These are phyloP conservation scores for Mesocentrotus franciscanus DNA, from an alignment of 53 echinoderm and acorn worm species.

Conservation along the genomic window DNA sequence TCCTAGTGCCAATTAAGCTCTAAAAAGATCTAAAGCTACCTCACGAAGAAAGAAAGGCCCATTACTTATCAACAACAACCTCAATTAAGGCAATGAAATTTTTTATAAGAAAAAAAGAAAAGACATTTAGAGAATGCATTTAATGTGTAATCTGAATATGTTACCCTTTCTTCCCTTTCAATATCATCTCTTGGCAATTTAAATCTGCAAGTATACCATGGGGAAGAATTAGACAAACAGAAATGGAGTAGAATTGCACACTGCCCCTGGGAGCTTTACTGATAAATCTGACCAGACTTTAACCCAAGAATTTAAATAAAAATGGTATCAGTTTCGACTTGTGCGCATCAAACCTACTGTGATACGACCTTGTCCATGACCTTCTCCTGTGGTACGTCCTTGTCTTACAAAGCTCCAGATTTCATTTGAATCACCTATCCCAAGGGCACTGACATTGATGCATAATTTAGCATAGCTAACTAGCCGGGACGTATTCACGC, in stretches of 20 bases:
- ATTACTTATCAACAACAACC: not conserved
- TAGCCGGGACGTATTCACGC: conserved; percentile 21
- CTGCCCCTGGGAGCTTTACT: not conserved
- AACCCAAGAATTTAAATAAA: conserved; percentile 18
- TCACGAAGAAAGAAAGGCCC: not conserved
- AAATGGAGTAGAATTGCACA: not conserved
- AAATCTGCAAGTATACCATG: not conserved
- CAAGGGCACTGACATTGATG: not conserved
- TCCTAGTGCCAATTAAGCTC: not conserved
- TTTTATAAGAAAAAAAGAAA: too few relatives aligned
- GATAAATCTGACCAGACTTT: not conserved
- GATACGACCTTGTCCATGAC: conserved; percentile 11
- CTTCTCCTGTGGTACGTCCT: not conserved
- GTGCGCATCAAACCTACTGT: not conserved
- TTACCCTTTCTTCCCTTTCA: not conserved
- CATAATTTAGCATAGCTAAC: conserved; percentile 27
- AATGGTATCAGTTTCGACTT: not conserved
- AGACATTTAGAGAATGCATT: too few relatives aligned
- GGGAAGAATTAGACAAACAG: not conserved
- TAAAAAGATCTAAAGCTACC: not conserved
- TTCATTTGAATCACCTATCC: conserved; percentile 31
- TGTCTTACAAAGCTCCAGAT: conserved; percentile 1
- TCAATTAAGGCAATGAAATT: too few relatives aligned
- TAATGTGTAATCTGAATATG: too few relatives aligned
- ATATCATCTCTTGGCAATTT: not conserved